Evolutionary conservation across 2,888 invertebrate genomes (phyloP).

Genomic region (Entomobrya proxima): DNA sequence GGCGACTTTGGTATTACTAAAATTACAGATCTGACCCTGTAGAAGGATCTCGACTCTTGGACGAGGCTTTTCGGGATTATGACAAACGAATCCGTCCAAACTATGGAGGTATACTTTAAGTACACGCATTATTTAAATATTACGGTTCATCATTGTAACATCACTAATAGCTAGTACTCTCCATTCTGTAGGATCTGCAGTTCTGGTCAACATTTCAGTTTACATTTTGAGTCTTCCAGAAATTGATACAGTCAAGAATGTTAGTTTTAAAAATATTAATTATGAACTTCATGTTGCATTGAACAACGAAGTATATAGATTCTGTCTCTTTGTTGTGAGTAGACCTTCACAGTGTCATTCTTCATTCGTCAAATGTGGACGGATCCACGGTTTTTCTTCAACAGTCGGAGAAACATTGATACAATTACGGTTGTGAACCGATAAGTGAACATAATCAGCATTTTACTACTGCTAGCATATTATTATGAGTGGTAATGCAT

Average conservation of each 20-base stretch:
- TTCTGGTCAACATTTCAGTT: slow-evolving; percentile 26
- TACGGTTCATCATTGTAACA: not conserved
- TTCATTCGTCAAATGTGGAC: slow-evolving; percentile 43
- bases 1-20: not conserved
- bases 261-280: too few species aligned
- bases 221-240: slow-evolving; percentile 40
- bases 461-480: too few species aligned
- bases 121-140: not conserved
- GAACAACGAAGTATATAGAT: too few species aligned
- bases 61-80: slow-evolving; percentile 39
- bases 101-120: slow-evolving; percentile 22
- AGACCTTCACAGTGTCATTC: slow-evolving; percentile 39
- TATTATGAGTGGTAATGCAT: too few species aligned
- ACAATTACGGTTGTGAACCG: slow-evolving; percentile 13
- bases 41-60: slow-evolving; percentile 32
- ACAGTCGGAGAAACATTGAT: slow-evolving; percentile 43
- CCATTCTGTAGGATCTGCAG: slow-evolving; percentile 24
- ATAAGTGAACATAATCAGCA: not conserved
- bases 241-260: slow-evolving; percentile 27
- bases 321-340: not conserved
- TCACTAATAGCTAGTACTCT: not conserved
- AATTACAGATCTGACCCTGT: slow-evolving; percentile 18
- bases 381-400: slow-evolving; percentile 34
- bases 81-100: slow-evolving; percentile 45
- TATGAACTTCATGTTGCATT: too few species aligned